Conservation (phyloP, 2,113 vertebrate genomes). For the Cyanoderma ruficeps region DNA sequence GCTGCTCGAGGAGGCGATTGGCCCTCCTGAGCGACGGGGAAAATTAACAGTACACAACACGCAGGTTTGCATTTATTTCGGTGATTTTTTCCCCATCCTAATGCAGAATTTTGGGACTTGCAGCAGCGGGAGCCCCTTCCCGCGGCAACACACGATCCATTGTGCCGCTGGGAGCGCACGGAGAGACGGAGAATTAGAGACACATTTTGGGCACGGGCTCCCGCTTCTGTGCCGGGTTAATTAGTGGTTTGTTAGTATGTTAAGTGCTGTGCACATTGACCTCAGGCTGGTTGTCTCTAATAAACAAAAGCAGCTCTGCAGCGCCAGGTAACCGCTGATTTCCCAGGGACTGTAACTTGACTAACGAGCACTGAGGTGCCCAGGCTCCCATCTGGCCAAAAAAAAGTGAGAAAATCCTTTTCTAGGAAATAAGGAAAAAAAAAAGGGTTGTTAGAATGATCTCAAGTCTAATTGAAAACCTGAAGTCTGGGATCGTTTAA, state of each 20-base stretch:
- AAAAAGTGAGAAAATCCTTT: slow-evolving; percentile 31
- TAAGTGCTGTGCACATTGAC: slow-evolving; percentile 57
- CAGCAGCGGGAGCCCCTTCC: fast-evolving
- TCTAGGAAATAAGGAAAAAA: slow-evolving; percentile 42
- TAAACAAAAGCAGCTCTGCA: slow-evolving; percentile 57
- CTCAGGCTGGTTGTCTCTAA: slow-evolving; percentile 42
- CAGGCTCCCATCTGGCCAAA: slow-evolving; percentile 23
- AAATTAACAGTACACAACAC: background rate
- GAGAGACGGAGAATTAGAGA: slow-evolving; percentile 7
- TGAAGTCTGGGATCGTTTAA: background rate
- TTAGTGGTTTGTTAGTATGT: slow-evolving; percentile 68
- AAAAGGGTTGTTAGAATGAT: slow-evolving; percentile 24
- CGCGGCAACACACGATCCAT: background rate
- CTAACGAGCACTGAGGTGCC: background rate
- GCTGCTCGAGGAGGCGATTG: background rate
- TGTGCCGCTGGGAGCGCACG: background rate
- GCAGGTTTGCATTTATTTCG: background rate
- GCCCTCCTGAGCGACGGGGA: background rate
- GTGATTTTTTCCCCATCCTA: background rate
- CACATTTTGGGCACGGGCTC: background rate
- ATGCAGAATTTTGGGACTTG: background rate
- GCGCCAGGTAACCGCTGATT: slow-evolving; percentile 50
- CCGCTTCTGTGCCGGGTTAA: slow-evolving; percentile 40
- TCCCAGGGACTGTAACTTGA: slow-evolving; percentile 51
- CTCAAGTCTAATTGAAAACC: background rate